A percentile compares a stretch with the other conserved stretches of the same genome.
Conservation (phyloP, 2,113 vertebrate genomes). For the Petrocephalus microphthalmus region DNA sequence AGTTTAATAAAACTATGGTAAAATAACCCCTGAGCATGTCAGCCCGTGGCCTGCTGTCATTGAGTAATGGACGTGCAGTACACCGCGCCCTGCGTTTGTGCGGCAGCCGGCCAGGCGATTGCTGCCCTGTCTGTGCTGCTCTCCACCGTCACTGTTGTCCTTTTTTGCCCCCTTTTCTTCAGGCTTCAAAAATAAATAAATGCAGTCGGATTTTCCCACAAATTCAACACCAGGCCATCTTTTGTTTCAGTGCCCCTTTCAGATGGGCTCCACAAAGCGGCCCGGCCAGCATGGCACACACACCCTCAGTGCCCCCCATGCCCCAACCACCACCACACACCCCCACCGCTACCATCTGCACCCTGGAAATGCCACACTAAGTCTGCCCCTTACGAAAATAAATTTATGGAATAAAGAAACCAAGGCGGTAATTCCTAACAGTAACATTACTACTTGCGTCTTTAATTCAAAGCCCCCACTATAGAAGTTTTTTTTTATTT, state of each 20-base stretch:
- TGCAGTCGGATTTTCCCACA: constrained; percentile 24
- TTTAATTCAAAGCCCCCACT: not conserved
- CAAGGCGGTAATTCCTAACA: not conserved
- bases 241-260: constrained; percentile 25
- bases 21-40: not conserved
- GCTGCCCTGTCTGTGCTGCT: not conserved
- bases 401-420: not conserved
- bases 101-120: too few relatives aligned
- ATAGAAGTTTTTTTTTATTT: not conserved
- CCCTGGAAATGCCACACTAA: not conserved
- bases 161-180: not conserved
- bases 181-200: constrained; percentile 22
- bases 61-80: not conserved
- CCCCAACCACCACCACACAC: not conserved
- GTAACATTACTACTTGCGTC: not conserved
- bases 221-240: constrained; percentile 13
- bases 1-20: not conserved
- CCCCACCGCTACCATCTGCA: not conserved
- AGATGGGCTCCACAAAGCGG: constrained; percentile 3
- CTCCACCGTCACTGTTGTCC: not conserved
- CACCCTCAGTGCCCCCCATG: not conserved
- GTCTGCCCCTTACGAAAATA: not conserved
- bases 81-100: not conserved
- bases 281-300: not conserved
- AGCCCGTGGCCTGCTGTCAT: constrained; percentile 29